A percentile compares a stretch with the other conserved stretches of the same genome.
Conservation (phyloP, 2,888 invertebrate genomes). For the Cremastinae sp. region DNA sequence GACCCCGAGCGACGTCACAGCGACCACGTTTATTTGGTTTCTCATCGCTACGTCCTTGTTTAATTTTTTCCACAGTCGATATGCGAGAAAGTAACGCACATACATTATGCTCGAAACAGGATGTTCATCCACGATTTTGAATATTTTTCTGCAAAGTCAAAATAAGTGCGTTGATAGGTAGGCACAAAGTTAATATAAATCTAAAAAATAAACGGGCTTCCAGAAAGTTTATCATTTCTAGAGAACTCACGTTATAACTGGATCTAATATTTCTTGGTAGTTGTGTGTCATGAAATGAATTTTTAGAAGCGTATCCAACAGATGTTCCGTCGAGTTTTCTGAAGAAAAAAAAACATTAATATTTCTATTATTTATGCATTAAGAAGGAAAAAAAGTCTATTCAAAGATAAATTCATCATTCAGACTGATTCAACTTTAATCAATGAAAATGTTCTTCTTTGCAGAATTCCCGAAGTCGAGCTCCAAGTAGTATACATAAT, state of each 20-base stretch:
- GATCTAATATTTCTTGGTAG: constrained; percentile 75
- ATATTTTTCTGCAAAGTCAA: constrained; percentile 72
- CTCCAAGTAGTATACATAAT: no score
- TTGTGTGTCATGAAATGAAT: constrained; percentile 72
- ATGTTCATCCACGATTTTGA: constrained; percentile 70
- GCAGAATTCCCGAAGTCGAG: no score
- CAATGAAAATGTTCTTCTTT: constrained; percentile 8
- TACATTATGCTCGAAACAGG: constrained; percentile 74
- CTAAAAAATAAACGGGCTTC: constrained; percentile 11
- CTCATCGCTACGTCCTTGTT: constrained; percentile 71
- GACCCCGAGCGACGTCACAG: constrained; percentile 70
- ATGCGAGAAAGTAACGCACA: constrained; percentile 76
- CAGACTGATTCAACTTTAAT: no score
- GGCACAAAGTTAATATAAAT: no score
- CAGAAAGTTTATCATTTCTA: not conserved
- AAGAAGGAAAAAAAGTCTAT: no score
- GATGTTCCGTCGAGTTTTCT: constrained; percentile 77
- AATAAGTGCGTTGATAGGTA: constrained; percentile 23
- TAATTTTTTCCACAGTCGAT: constrained; percentile 77
- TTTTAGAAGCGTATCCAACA: constrained; percentile 77
- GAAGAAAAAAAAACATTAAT: constrained; percentile 58
- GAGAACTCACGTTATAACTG: constrained; percentile 76
- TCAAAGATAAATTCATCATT: no score
- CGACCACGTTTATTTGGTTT: constrained; percentile 71
- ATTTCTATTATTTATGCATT: no score